phyloP scores from a whole-genome alignment of 2,797 vertebrate species.

The Peromyscus aztecus region DNA sequence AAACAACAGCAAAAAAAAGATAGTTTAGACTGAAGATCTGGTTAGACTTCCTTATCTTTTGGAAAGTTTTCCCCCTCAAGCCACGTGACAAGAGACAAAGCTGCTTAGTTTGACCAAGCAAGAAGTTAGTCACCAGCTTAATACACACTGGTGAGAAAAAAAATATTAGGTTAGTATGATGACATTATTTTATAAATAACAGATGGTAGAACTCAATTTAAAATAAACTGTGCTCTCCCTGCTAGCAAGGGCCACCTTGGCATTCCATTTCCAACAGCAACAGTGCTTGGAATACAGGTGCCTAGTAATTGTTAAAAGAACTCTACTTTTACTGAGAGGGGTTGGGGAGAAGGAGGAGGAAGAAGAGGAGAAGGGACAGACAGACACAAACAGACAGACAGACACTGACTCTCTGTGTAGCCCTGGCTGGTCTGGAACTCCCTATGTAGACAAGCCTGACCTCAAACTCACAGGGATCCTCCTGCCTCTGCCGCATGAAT shows the following conservation, averaged over 20 bases:
- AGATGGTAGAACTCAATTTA: constrained; percentile 17
- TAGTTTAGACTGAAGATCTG: constrained; percentile 47
- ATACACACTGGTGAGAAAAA: constrained; percentile 39
- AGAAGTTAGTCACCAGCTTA: constrained; percentile 52
- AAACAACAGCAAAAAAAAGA: neutral
- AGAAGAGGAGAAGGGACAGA: rapidly evolving
- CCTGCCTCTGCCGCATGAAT: neutral
- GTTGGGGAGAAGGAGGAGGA: no score
- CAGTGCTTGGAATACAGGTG: neutral
- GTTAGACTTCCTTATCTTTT: constrained; percentile 22
- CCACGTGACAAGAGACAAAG: neutral
- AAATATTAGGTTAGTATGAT: constrained; percentile 3
- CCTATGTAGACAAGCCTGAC: neutral
- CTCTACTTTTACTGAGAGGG: neutral
- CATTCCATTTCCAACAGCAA: neutral
- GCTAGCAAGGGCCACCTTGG: neutral
- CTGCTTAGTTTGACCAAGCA: neutral
- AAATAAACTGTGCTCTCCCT: neutral
- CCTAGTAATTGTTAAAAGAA: neutral
- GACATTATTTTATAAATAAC: constrained; percentile 31
- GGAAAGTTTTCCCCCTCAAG: constrained; percentile 31
- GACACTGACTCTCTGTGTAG: neutral
- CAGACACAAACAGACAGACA: neutral
- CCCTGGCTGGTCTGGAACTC: neutral
- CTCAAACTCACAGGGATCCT: neutral